Conservation (phyloP, 2,888 invertebrate genomes). For the Allacma fusca region DNA sequence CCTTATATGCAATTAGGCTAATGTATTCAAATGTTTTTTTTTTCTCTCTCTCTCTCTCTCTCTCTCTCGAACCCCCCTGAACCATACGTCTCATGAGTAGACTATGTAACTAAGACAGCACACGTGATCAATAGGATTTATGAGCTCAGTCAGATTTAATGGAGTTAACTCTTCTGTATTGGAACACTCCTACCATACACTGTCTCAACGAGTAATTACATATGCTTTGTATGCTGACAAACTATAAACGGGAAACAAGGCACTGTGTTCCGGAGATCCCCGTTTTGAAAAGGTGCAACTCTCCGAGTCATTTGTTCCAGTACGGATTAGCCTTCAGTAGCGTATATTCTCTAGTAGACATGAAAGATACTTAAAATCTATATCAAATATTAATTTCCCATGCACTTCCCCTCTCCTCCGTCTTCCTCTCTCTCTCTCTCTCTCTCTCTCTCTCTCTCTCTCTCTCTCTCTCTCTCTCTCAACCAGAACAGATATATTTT, state of each 20-base stretch:
- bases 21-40: conserved; percentile 7
- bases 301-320: background rate
- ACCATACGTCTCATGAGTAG: no score
- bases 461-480: no score
- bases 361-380: background rate
- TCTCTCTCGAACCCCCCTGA: no score
- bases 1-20: conserved; percentile 9
- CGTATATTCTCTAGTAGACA: no score
- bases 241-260: no score
- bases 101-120: background rate
- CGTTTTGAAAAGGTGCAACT: background rate
- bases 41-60: background rate
- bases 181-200: no score
- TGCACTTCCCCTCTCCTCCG: background rate
- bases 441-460: no score
- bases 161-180: background rate
- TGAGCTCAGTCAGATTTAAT: background rate
- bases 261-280: background rate
- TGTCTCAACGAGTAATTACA: no score
- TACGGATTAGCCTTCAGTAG: no score
- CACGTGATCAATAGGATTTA: conserved; percentile 18
- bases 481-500: no score
- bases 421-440: no score
- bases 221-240: no score
- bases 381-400: background rate